phyloP scores from a whole-genome alignment of 2,113 vertebrate genomes.

The Fregata magnificens region DNA sequence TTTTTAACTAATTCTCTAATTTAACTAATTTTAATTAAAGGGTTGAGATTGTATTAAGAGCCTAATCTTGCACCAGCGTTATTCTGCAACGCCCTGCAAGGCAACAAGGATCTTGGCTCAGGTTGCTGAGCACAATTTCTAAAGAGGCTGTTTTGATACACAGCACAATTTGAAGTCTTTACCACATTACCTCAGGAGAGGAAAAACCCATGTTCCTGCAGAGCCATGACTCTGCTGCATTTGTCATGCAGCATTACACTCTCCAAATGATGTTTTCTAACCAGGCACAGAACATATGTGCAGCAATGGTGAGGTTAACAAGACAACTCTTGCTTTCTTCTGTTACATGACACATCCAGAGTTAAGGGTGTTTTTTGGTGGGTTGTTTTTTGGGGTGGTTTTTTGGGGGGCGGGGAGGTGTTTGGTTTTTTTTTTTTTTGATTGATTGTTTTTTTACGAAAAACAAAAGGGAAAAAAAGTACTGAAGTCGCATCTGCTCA shows the following conservation, averaged over 20 bases:
- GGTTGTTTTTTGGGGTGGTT: too few relatives aligned
- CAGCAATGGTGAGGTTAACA: neutral
- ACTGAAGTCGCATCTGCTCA: neutral
- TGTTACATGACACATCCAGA: neutral
- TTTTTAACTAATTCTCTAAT: conserved; percentile 49
- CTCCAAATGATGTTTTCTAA: neutral
- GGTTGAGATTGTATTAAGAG: neutral
- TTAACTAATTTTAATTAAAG: conserved; percentile 53
- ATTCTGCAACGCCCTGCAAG: neutral
- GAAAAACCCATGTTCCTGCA: neutral
- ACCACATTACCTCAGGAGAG: neutral
- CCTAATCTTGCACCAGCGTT: neutral
- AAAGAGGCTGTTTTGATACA: neutral
- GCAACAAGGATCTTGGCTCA: neutral
- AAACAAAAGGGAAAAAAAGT: neutral
- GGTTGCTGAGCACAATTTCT: neutral
- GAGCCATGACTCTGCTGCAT: neutral
- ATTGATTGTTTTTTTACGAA: neutral
- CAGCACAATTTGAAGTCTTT: neutral
- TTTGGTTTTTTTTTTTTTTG: too few relatives aligned
- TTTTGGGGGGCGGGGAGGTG: too few relatives aligned
- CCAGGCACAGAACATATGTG: neutral
- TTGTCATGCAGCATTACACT: neutral
- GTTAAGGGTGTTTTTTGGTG: fast-evolving
- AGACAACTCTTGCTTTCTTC: neutral